Percentiles rank a stretch among this genome's conserved stretches.
Evolutionary conservation across 2,113 vertebrate genomes (phyloP).

Genomic region (Ophthalmolycus amberensis): DNA sequence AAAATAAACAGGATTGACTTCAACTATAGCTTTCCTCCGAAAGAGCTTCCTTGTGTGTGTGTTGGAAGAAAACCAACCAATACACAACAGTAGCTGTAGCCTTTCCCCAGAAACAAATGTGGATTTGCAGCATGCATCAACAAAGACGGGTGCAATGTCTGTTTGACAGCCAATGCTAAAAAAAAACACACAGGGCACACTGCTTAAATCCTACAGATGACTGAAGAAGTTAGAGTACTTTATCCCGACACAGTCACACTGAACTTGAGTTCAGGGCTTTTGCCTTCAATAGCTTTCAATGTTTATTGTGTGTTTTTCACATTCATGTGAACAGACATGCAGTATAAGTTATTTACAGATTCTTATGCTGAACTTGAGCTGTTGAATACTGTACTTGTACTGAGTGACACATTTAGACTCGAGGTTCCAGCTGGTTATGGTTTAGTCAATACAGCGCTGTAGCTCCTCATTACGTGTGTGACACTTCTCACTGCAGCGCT

Average conservation of each 20-base stretch:
- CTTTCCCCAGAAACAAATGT: conserved; percentile 25
- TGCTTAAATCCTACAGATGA: conserved; percentile 20
- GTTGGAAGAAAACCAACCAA: conserved; percentile 12
- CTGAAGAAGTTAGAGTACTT: conserved; percentile 25
- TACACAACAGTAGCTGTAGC: background rate
- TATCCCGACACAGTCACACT: background rate
- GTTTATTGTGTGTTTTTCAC: background rate
- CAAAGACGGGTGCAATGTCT: conserved; percentile 11
- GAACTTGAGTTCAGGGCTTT: background rate
- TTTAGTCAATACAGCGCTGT: background rate
- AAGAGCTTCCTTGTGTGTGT: conserved; percentile 22
- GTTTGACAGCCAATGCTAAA: conserved; percentile 20
- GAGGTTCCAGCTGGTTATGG: background rate
- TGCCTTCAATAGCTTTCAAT: conserved; percentile 9
- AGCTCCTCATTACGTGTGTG: background rate
- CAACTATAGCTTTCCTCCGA: conserved; percentile 34
- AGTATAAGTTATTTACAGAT: background rate
- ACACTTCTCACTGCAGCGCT: background rate
- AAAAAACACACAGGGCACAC: conserved; percentile 9
- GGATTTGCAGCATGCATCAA: conserved; percentile 26
- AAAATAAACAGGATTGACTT: conserved; percentile 56
- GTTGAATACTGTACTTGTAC: background rate
- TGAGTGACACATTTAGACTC: background rate
- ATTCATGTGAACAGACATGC: background rate
- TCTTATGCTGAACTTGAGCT: background rate